Base-by-base conservation (phyloP, 2,888 invertebrate species). In the Pseudeuparius sepicola region DNA sequence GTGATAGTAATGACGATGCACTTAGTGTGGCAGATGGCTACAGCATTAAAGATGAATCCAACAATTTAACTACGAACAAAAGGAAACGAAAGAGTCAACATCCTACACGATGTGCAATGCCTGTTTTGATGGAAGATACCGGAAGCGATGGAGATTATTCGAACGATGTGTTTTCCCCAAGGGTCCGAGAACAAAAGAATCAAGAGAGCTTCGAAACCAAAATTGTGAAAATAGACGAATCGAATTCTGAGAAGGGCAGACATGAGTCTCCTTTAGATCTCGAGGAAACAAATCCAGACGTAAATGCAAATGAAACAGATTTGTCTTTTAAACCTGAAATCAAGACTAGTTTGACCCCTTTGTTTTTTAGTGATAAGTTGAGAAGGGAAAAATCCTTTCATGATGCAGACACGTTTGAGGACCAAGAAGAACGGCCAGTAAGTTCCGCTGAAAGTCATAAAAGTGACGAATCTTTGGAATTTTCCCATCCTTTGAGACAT, bases 81-180 rank as follows among this genome's bases (percentile, higher is more conserved):
- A 69, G 88, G 35, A 92, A 92, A 61, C 70, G 90, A 15, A 92
- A 92, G 64, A 88, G 80, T 50, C 78, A 85, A 49, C 89, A 90
- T 57, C 90, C 90, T 0, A 86, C 82, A 2, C 73, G 84, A 42
- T 78, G 86, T 54, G 76, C 84, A n/a, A 62, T 73, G 29, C 65
- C 71, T 14, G 57, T 64, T 23, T 63, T 67, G 39, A 63, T 66
- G 39, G 70, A 71, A 26, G 68, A 72, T 34, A 67, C 70, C 35
- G 53, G 49, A 24, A 73, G 73, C 26, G 75, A 76, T 47, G 71
- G 72, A 9, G 73, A 73, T 45, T 73, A 73, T 5, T 73, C 73
- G 4, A 71, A 68, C 49, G 73, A 75, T 52, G 60, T 60, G 24
- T 64, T 61, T 43, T 46, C 56, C 7, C 57, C 57, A 35, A 40